Evolutionary conservation across 2,888 invertebrate genomes (phyloP).

Genomic region (Scrobipalpa atriplicella): DNA sequence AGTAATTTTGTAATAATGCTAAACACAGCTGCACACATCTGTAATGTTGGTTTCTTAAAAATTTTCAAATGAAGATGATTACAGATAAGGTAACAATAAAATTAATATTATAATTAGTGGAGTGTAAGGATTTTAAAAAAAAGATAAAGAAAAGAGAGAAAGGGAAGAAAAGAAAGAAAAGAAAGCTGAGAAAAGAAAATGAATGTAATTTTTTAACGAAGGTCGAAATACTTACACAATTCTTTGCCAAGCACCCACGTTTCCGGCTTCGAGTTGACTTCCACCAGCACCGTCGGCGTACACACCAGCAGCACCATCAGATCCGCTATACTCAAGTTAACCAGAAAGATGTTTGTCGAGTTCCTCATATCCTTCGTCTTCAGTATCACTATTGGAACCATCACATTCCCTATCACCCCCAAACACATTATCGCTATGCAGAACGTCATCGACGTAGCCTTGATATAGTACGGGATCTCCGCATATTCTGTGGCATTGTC

Average conservation of each 20-base stretch:
- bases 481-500: constrained; percentile 74
- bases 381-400: constrained; percentile 96
- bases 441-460: constrained; percentile 93
- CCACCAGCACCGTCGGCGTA: constrained; percentile 96
- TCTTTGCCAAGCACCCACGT: constrained; percentile 96
- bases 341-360: constrained; percentile 96
- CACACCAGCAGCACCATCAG: constrained; percentile 95
- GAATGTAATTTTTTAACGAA: too few species aligned
- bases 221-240: constrained; percentile 98
- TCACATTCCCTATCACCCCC: constrained; percentile 95
- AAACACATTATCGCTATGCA: constrained; percentile 94
- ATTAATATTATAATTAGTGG: too few species aligned
- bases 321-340: constrained; percentile 96
- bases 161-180: not conserved
- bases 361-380: constrained; percentile 97
- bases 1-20: too few species aligned
- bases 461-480: constrained; percentile 92
- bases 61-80: too few species aligned
- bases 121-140: too few species aligned
- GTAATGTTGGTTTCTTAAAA: too few species aligned
- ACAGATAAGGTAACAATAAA: not conserved
- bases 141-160: too few species aligned
- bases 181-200: not conserved
- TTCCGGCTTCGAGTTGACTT: constrained; percentile 95
- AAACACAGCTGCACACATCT: too few species aligned